phyloP scores from a whole-genome alignment of 2,888 invertebrate species.

The Villa cingulata region DNA sequence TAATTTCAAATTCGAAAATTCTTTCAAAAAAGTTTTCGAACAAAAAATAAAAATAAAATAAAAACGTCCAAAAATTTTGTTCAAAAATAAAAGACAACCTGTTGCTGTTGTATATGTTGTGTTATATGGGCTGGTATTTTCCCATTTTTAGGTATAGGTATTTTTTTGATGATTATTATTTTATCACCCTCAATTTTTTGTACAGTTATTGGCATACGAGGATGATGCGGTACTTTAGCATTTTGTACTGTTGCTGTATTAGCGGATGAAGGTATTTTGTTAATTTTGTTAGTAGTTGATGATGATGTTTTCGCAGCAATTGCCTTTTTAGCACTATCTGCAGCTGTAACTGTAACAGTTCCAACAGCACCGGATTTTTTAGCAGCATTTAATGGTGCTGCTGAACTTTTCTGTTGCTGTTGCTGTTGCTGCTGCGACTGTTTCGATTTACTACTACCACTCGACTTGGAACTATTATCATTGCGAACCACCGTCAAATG shows the following conservation, averaged over 20 bases:
- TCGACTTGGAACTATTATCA: constrained; percentile 19
- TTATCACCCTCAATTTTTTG: constrained; percentile 36
- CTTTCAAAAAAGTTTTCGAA: neutral
- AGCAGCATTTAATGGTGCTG: neutral
- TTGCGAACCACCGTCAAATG: constrained; percentile 31
- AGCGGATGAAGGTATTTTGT: constrained; percentile 12
- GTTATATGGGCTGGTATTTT: constrained; percentile 29
- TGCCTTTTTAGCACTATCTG: neutral
- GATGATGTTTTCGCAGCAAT: neutral
- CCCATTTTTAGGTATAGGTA: constrained; percentile 34
- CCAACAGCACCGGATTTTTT: too few species aligned
- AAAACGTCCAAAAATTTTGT: constrained; percentile 1
- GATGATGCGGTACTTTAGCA: constrained; percentile 19
- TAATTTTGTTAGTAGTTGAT: constrained; percentile 2
- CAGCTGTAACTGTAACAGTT: neutral
- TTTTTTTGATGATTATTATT: constrained; percentile 36
- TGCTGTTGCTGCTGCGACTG: constrained; percentile 12
- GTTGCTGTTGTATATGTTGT: neutral
- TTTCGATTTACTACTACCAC: constrained; percentile 23
- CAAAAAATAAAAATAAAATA: neutral
- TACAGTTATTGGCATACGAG: constrained; percentile 33
- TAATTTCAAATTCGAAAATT: neutral
- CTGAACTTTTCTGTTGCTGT: neutral
- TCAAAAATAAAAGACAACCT: neutral
- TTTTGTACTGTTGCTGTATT: constrained; percentile 13